Evolutionary conservation across 1,140 invertebrate genomes (phyloP).

Genomic region (Lordiphosa stackelbergi): DNA sequence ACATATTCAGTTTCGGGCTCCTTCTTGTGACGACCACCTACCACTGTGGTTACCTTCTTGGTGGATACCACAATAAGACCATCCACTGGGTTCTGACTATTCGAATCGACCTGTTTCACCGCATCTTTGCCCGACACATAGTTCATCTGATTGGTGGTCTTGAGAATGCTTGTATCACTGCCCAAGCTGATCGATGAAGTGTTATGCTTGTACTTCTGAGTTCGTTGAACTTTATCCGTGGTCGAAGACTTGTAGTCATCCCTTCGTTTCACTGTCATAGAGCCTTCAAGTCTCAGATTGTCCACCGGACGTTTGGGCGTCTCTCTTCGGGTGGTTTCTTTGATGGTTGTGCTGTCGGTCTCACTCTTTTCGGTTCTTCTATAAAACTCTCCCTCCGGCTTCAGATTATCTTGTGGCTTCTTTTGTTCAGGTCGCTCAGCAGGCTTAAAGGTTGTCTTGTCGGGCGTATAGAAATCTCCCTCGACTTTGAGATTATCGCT

Average conservation of each 20-base stretch:
- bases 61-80: constrained; percentile 79
- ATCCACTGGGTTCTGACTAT: constrained; percentile 79
- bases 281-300: constrained; percentile 82
- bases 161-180: constrained; percentile 78
- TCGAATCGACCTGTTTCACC: constrained; percentile 64
- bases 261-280: constrained; percentile 79
- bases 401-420: constrained; percentile 82
- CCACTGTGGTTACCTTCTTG: constrained; percentile 77
- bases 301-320: constrained; percentile 81
- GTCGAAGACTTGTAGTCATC: constrained; percentile 56
- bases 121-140: constrained; percentile 80
- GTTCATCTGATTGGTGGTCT: constrained; percentile 81
- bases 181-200: constrained; percentile 83
- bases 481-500: constrained; percentile 82
- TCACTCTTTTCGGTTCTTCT: constrained; percentile 60
- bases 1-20: constrained; percentile 73
- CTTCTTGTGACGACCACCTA: no score
- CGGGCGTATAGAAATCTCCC: constrained; percentile 81
- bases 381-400: constrained; percentile 82
- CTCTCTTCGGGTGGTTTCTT: constrained; percentile 78
- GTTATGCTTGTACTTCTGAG: constrained; percentile 79
- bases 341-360: constrained; percentile 47
- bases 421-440: constrained; percentile 79
- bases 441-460: constrained; percentile 77
- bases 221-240: constrained; percentile 70